Conservation (phyloP, 2,888 invertebrate species). For the Morpho helenor region DNA sequence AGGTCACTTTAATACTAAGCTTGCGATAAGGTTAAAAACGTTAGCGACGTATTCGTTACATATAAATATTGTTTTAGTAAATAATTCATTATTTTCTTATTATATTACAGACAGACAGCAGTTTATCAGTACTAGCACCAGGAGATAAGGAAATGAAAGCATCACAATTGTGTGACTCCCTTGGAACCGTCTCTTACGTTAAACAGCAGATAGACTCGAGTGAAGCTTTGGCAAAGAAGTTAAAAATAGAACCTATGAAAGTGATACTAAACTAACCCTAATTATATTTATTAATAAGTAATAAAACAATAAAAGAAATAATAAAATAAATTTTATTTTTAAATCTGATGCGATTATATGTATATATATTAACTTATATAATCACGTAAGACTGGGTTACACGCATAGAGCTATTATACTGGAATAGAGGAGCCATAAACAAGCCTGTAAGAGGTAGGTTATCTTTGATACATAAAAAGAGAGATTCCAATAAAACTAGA, state of each 20-base stretch:
- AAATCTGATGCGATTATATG: too few species aligned
- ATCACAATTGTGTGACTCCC: constrained; percentile 82
- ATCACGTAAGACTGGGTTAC: too few species aligned
- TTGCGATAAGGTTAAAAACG: too few species aligned
- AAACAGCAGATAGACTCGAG: constrained; percentile 86
- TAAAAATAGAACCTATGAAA: constrained; percentile 76
- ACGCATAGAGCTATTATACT: too few species aligned
- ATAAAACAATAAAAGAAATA: not conserved
- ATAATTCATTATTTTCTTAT: too few species aligned
- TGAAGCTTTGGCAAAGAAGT: constrained; percentile 73
- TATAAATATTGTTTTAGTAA: too few species aligned
- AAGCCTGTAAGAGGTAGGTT: too few species aligned
- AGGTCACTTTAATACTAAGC: too few species aligned
- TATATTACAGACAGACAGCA: constrained; percentile 73
- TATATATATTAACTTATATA: not conserved
- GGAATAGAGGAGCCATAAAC: too few species aligned
- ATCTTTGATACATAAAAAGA: too few species aligned
- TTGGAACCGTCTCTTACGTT: constrained; percentile 89
- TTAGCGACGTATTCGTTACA: too few species aligned
- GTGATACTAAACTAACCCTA: constrained; percentile 22
- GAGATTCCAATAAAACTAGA: too few species aligned
- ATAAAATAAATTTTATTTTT: not conserved
- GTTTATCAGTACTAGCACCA: constrained; percentile 86
- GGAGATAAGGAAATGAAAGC: constrained; percentile 90
- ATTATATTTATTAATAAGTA: not conserved